These are phyloP conservation scores for Eulemur rufifrons DNA, from an alignment of 2,113 vertebrate genomes.

Conservation along the genomic window DNA sequence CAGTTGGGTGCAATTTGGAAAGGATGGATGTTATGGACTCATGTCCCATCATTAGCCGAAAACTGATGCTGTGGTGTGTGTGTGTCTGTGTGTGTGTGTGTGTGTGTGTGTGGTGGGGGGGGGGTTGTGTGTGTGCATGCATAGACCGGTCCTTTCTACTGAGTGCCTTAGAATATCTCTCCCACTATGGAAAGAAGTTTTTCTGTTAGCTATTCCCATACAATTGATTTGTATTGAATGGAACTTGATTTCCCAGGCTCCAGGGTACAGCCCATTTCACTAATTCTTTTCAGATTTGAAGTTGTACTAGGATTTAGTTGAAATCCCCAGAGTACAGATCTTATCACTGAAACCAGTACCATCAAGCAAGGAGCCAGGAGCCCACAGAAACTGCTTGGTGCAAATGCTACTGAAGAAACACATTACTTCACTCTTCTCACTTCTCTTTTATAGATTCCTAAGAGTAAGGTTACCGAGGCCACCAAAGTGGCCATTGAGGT, in stretches of 20 bases:
- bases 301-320: background rate
- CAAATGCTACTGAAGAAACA: background rate
- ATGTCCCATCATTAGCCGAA: background rate
- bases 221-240: background rate
- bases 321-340: background rate
- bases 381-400: background rate
- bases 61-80: background rate
- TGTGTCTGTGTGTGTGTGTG: background rate
- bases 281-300: background rate
- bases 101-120: background rate
- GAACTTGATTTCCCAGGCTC: background rate
- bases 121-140: background rate
- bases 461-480: background rate
- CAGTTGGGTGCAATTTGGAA: background rate
- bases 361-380: background rate
- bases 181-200: background rate
- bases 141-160: background rate
- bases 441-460: slow-evolving; percentile 23
- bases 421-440: background rate
- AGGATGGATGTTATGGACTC: background rate
- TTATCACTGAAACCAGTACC: background rate
- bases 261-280: background rate
- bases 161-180: background rate
- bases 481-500: background rate
- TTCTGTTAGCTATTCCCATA: background rate